Evolutionary conservation across 2,113 vertebrate genomes (phyloP).

Genomic region (Dasyprocta punctata): DNA sequence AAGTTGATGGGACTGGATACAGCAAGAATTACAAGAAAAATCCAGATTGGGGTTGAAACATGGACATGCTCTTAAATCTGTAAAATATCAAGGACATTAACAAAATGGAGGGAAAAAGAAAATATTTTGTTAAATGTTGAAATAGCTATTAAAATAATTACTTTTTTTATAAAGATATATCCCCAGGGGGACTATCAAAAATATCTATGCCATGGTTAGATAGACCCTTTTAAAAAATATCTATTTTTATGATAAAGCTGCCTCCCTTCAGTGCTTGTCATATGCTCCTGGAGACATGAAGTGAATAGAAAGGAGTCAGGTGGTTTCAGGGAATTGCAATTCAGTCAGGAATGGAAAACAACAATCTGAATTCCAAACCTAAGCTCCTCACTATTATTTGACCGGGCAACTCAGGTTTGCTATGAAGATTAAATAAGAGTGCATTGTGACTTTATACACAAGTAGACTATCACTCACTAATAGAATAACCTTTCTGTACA

Average conservation of each 20-base stretch:
- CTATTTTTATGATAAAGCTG: background rate
- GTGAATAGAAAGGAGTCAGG: background rate
- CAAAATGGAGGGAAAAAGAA: slow-evolving; percentile 54
- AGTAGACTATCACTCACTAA: background rate
- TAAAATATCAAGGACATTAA: slow-evolving; percentile 36
- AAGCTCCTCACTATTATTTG: background rate
- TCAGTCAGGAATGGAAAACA: background rate
- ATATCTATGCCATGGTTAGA: background rate
- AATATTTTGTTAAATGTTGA: slow-evolving; percentile 53
- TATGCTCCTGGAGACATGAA: background rate
- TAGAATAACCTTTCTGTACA: background rate
- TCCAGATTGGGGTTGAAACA: background rate
- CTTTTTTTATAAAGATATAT: slow-evolving; percentile 56
- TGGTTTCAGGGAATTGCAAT: background rate
- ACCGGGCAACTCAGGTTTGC: background rate
- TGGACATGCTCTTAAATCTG: background rate
- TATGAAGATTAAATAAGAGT: background rate
- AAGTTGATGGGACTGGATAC: background rate
- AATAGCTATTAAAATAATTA: slow-evolving; percentile 63
- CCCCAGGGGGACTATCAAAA: slow-evolving; percentile 59
- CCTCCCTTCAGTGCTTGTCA: background rate
- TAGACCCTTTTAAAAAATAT: background rate
- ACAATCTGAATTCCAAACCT: background rate
- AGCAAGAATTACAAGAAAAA: background rate
- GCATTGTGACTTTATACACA: background rate